Percentiles rank a stretch among this genome's conserved stretches.
Conservation (phyloP, 2,888 invertebrate species). For the Eristalis intricaria region DNA sequence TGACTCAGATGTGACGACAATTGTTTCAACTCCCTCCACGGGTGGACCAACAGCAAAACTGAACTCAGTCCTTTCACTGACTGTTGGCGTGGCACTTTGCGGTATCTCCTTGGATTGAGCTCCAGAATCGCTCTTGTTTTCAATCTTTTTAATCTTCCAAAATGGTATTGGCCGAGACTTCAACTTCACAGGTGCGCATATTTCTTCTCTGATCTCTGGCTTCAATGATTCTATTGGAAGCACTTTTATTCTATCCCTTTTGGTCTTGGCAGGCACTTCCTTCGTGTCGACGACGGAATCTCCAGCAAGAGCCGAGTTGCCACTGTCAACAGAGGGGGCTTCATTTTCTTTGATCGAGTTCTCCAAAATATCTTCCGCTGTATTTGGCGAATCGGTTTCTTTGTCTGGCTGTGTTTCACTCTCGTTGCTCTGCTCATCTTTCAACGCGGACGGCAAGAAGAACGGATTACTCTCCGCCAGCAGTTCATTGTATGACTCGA, state of each 20-base stretch:
- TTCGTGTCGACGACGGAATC: neutral
- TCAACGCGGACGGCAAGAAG: constrained; percentile 8
- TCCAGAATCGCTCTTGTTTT: neutral
- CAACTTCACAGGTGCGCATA: constrained; percentile 1
- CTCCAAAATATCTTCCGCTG: neutral
- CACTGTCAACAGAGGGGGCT: neutral
- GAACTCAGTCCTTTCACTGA: neutral
- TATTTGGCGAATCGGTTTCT: neutral
- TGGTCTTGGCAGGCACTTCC: neutral
- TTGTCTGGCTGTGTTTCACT: neutral
- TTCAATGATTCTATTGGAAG: neutral
- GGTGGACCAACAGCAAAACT: neutral
- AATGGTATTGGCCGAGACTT: constrained; percentile 31
- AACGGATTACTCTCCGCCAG: constrained; percentile 2
- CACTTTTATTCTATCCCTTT: neutral
- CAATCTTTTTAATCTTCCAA: constrained; percentile 11
- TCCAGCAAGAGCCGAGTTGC: neutral
- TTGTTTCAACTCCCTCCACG: neutral
- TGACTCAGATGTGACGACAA: neutral
- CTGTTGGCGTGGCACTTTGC: neutral
- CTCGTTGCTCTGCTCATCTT: neutral
- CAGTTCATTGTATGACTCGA: constrained; percentile 34
- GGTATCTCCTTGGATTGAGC: neutral
- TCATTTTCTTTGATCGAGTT: neutral
- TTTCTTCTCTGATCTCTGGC: neutral